Evolutionary conservation across 2,113 vertebrate genomes (phyloP).

Genomic region (Spermophilus dauricus): DNA sequence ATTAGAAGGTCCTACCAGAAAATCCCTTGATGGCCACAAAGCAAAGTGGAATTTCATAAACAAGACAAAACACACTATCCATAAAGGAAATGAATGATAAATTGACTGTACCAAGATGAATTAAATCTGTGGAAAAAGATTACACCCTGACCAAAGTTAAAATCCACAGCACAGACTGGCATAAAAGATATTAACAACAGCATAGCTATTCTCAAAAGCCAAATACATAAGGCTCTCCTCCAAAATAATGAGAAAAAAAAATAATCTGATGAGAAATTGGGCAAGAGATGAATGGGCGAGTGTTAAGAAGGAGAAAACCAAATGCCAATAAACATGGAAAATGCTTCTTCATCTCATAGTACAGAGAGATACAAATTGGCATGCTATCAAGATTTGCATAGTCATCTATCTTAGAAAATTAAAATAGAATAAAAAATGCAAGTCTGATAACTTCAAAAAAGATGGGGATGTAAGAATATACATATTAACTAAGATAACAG

Average conservation of each 20-base stretch:
- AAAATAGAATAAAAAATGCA: not conserved
- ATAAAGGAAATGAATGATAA: constrained; percentile 62
- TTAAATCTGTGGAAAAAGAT: constrained; percentile 57
- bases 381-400: not conserved
- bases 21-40: constrained; percentile 5
- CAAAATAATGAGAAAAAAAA: constrained; percentile 63
- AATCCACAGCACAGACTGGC: constrained; percentile 39
- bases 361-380: not conserved
- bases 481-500: not conserved
- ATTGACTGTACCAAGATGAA: constrained; percentile 54
- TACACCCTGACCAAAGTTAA: constrained; percentile 47
- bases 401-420: constrained; percentile 2
- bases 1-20: not conserved
- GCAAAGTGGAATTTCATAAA: constrained; percentile 58
- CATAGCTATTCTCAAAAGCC: not conserved
- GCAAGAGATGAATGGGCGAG: constrained; percentile 42
- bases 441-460: constrained; percentile 6
- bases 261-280: constrained; percentile 45
- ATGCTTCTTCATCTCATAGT: constrained; percentile 13
- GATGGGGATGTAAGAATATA: not conserved
- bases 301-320: constrained; percentile 44
- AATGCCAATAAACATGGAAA: constrained; percentile 53
- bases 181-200: constrained; percentile 49
- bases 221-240: constrained; percentile 52
- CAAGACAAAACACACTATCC: constrained; percentile 53